Evolutionary conservation across 2,113 vertebrate species (phyloP).

Genomic region (Verasper variegatus): DNA sequence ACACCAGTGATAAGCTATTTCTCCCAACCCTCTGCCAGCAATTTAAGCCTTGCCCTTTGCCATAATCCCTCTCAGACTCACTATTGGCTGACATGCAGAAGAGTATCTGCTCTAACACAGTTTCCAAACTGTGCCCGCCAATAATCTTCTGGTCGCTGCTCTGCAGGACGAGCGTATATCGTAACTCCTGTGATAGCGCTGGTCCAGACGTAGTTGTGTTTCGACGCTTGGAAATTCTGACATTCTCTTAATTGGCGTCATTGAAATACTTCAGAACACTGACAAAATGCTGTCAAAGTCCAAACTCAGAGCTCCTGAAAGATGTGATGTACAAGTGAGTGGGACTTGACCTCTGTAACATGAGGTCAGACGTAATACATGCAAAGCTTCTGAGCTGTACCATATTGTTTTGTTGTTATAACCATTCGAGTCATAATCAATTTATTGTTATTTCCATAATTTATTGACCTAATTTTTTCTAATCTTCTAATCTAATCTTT

Average conservation of each 20-base stretch:
- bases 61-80: constrained; percentile 57
- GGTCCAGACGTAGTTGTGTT: not conserved
- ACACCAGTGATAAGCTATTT: constrained; percentile 49
- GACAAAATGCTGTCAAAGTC: not conserved
- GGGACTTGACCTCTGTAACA: not conserved
- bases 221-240: not conserved
- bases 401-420: not conserved
- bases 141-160: constrained; percentile 8
- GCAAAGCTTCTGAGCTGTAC: not conserved
- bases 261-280: not conserved
- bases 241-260: not conserved
- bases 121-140: constrained; percentile 30
- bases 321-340: not conserved
- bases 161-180: not conserved
- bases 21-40: constrained; percentile 49
- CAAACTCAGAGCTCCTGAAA: not conserved
- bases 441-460: not conserved
- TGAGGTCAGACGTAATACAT: not conserved
- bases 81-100: constrained; percentile 53
- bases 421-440: not conserved
- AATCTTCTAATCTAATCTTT: too few species aligned
- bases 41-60: constrained; percentile 61
- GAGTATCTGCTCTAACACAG: constrained; percentile 31
- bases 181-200: constrained; percentile 13
- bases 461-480: too few species aligned